A percentile compares a stretch with the other conserved stretches of the same genome.
These are phyloP conservation scores for Lapara coniferarum DNA, from an alignment of 2,888 invertebrate species.

Conservation along the genomic window DNA sequence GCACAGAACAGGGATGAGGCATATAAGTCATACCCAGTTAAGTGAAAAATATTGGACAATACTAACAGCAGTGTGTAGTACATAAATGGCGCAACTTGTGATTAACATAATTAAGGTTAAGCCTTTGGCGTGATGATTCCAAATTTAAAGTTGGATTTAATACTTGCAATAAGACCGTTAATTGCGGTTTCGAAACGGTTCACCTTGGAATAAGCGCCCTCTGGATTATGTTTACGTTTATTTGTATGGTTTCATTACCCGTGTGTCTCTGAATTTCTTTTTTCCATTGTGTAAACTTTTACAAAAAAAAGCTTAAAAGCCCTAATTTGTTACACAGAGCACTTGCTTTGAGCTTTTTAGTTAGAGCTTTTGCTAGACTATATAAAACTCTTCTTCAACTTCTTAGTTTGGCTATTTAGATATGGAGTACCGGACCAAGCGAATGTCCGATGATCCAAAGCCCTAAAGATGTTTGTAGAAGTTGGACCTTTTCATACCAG, in stretches of 20 bases:
- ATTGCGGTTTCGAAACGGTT: slow-evolving; percentile 32
- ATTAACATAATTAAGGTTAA: slow-evolving; percentile 43
- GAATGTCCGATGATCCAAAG: too few species aligned
- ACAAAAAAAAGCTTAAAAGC: too few species aligned
- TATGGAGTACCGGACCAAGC: too few species aligned
- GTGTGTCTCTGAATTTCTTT: slow-evolving; percentile 2
- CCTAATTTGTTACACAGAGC: too few species aligned
- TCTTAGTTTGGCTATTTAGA: too few species aligned
- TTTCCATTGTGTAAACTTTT: not conserved
- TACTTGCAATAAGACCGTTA: slow-evolving; percentile 38
- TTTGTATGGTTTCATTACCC: not conserved
- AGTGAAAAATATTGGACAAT: not conserved
- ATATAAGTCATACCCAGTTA: too few species aligned
- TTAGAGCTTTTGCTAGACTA: too few species aligned
- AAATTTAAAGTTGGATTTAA: slow-evolving; percentile 41
- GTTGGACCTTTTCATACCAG: too few species aligned
- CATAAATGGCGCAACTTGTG: slow-evolving; percentile 30
- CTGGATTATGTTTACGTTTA: slow-evolving; percentile 15
- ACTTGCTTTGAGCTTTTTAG: too few species aligned
- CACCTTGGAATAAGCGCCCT: slow-evolving; percentile 16
- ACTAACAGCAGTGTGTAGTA: not conserved
- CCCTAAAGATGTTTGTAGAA: too few species aligned
- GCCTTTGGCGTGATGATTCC: slow-evolving; percentile 30
- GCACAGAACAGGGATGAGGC: too few species aligned
- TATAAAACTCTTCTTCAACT: too few species aligned